phyloP scores from a whole-genome alignment of 2,113 vertebrate species.

The Hemichromis elongatus region DNA sequence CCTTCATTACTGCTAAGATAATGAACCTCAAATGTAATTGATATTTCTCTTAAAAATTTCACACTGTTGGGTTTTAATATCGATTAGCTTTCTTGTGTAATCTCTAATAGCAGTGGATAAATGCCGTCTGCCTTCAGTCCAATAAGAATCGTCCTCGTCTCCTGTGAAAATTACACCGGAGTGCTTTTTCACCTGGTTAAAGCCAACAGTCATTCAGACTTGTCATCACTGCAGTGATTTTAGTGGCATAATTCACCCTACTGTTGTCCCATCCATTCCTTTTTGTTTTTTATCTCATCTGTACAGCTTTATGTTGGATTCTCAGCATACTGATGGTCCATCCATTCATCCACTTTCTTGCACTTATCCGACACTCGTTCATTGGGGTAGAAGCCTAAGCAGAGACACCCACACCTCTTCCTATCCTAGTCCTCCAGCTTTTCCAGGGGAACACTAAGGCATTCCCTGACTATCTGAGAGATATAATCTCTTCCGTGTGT shows the following conservation, averaged over 20 bases:
- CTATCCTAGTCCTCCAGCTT: not conserved
- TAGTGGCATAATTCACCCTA: not conserved
- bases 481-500: not conserved
- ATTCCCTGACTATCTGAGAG: not conserved
- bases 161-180: not conserved
- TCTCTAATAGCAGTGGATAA: not conserved
- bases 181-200: not conserved
- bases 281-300: not conserved
- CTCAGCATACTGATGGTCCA: not conserved
- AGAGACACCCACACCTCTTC: not conserved
- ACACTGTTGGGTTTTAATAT: not conserved
- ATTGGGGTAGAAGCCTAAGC: not conserved
- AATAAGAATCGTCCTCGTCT: not conserved
- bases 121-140: not conserved
- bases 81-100: not conserved
- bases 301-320: not conserved
- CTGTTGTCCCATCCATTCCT: not conserved
- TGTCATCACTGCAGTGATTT: not conserved
- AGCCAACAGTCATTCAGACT: not conserved
- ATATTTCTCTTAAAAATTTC: not conserved
- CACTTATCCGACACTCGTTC: accelerated
- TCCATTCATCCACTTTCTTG: not conserved
- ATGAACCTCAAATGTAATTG: not conserved
- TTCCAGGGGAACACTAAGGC: not conserved
- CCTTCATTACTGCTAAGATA: not conserved